Evolutionary conservation across 2,888 invertebrate species (phyloP).

Genomic region (Actias luna): DNA sequence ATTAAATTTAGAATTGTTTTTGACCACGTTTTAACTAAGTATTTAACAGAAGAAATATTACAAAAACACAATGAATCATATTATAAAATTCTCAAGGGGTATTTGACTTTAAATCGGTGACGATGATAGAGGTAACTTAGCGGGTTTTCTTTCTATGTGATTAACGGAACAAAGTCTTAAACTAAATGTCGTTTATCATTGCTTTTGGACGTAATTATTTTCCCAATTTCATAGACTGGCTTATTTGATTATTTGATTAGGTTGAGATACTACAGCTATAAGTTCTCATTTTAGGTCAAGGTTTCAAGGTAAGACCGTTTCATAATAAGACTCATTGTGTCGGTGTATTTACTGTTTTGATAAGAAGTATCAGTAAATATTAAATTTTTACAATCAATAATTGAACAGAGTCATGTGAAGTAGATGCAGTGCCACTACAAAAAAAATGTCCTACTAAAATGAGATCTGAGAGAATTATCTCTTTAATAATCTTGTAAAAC

Average conservation of each 20-base stretch:
- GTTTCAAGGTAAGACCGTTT: slow-evolving; percentile 69
- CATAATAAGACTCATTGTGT: not conserved
- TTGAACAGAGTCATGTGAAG: not conserved
- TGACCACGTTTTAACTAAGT: slow-evolving; percentile 54
- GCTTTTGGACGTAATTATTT: not conserved
- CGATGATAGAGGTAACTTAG: slow-evolving; percentile 5
- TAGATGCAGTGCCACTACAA: too few species aligned
- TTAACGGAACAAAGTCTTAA: not conserved
- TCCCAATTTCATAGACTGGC: not conserved
- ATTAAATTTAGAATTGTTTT: too few species aligned
- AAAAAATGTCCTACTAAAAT: too few species aligned
- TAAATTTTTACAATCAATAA: not conserved
- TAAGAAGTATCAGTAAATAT: not conserved
- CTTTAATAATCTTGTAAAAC: not conserved
- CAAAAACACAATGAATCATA: slow-evolving; percentile 44
- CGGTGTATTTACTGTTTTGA: not conserved
- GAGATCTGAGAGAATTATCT: not conserved
- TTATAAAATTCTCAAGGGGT: slow-evolving; percentile 57
- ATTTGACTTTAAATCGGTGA: slow-evolving; percentile 48
- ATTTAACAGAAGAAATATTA: slow-evolving; percentile 53
- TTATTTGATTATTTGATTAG: not conserved
- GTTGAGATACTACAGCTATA: slow-evolving; percentile 11
- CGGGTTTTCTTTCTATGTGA: not conserved
- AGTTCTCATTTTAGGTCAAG: slow-evolving; percentile 55
- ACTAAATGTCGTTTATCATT: not conserved